Base-by-base conservation (phyloP, 2,797 vertebrate species). In the Neopelma chrysocephalum region DNA sequence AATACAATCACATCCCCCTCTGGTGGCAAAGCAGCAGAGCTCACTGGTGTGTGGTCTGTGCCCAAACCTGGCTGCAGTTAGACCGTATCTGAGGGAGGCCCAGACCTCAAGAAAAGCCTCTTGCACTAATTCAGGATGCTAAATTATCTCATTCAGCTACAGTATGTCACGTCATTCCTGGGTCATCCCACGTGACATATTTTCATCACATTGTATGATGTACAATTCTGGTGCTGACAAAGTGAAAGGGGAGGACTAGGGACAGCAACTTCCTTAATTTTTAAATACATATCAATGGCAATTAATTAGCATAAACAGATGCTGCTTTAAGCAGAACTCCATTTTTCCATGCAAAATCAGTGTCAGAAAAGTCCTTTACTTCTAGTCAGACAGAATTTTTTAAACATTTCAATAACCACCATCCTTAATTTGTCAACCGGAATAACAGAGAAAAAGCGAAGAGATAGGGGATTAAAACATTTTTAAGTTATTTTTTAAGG, bases 11-110 rank as follows among this genome's bases (percentile, higher is more conserved):
- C 50, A 83, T 18, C 89, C 5, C 96, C 94, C 94, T 93, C 96
- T 95, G 79, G 69, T 78, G 94, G 94, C 76, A 53, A 51, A 91
- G 34, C 56, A 72, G 66, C 66, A 71, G 43, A 84, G 53, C 47
- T 22, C 6, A 3, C 20, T 4, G 40, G 2, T 26, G 10, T 19
- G 32, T 11, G 32, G 16, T 45, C n/a, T 25, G 27, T 77, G 72
- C 64, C 27, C 23, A 40, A 29, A 42, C 57, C 11, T 38, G 71
- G 54, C 71, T 80, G 87, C 64, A 58, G n/a, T 43, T 43, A 12
- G 51, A 64, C n/a, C 0, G 0, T 2, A 5, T 5, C 27, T 1
- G 14, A 48, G 38, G 26, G 38, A 15, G 15, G 12, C 29, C 22
- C 12, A 18, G 8, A 8, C 26, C 10, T 20, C 2, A 12, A 54